Conservation (phyloP, 2,797 vertebrate genomes). For the Manis crassicaudata region DNA sequence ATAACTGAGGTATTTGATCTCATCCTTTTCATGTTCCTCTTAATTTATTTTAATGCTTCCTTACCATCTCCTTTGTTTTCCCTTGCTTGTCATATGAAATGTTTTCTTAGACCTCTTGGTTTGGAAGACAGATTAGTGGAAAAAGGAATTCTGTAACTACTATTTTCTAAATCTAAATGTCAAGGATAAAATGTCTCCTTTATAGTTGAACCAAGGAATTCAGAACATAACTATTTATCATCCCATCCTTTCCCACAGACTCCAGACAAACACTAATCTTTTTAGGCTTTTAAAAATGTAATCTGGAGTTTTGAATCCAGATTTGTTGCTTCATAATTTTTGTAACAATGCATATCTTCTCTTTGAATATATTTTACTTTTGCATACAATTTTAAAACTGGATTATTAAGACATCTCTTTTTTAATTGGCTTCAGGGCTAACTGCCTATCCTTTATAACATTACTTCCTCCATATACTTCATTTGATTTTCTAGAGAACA, state of each 20-base stretch:
- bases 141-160: not conserved
- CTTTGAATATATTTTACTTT: slow-evolving; percentile 28
- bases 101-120: slow-evolving; percentile 23
- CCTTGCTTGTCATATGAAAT: not conserved
- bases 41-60: not conserved
- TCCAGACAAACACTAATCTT: not conserved
- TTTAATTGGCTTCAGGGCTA: slow-evolving; percentile 4
- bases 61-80: not conserved
- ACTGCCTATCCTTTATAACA: not conserved
- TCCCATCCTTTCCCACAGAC: not conserved
- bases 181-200: not conserved
- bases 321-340: slow-evolving; percentile 5
- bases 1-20: not conserved
- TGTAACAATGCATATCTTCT: not conserved
- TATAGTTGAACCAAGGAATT: not conserved
- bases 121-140: not conserved
- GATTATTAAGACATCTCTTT: not conserved
- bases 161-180: slow-evolving; percentile 40
- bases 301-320: not conserved
- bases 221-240: not conserved
- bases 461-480: not conserved
- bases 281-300: not conserved
- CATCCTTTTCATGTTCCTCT: not conserved
- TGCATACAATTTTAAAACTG: slow-evolving; percentile 16
- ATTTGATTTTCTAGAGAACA: slow-evolving; percentile 14